Evolutionary conservation across 2,797 vertebrate genomes (phyloP), one percentile per base, ranked within the genome.

Genomic region (Paguma larvata): DNA sequence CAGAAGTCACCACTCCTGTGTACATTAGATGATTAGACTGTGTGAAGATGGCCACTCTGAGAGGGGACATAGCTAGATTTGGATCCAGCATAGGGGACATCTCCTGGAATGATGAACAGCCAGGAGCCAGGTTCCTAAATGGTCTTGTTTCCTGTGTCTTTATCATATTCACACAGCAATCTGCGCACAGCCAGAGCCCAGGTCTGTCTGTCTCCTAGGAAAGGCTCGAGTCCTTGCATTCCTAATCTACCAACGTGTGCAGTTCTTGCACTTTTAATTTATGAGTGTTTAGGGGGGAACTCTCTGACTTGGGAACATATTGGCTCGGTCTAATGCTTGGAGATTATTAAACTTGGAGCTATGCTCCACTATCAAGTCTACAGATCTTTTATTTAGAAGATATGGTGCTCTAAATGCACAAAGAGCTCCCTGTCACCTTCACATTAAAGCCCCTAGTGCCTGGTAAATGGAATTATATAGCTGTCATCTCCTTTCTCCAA

Each of bases 351-450:
- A 99, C 98, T 98, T 95, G 97, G 98, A 98, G 98, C 98, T 99
- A 96, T 98, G 97, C 98, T 98, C 97, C 97, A 98, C 98, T 99
- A 99, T 99, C 98, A 99, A 98, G 98, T 98, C 98, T 98, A 98
- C 98, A 98, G 99, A 99, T 99, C 98, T 99, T 99, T 99, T 99
- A 99, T 99, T 99, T 99, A 99, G 99, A 99, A 98, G 99, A 99
- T 98, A 98, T 98, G 98, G 98, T 98, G 98, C 98, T 99, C 99
- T 99, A 99, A 99, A 99, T 98, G 98, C 98, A 98, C 98, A 98
- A 99, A 99, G 98, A 99, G 98, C 98, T 99, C 98, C 98, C 98
- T 98, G 98, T 98, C 98, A 98, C 98, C 98, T 98, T 98, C 98
- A 98, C 98, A 98, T 99, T 99, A 99, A 99, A 98, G 98, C 98